These are phyloP conservation scores for Acromyrmex heyeri DNA, from an alignment of 1,140 invertebrate species.

Conservation along the genomic window DNA sequence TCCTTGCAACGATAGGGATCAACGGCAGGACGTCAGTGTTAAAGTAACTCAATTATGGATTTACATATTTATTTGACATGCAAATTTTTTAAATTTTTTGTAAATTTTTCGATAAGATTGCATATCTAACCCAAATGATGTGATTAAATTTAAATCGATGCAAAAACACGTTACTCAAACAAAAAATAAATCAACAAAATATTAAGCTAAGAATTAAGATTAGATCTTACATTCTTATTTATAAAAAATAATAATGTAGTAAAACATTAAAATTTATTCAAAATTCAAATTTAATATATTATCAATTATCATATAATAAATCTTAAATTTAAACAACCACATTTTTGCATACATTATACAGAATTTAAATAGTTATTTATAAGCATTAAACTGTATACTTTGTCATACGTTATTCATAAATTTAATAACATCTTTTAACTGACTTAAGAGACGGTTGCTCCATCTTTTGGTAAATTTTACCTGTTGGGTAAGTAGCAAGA, in stretches of 20 bases:
- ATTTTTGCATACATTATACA: not conserved
- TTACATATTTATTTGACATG: constrained; percentile 86
- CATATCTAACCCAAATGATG: constrained; percentile 81
- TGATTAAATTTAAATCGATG: constrained; percentile 27
- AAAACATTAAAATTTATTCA: not conserved
- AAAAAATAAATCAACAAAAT: not conserved
- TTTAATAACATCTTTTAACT: too few species aligned
- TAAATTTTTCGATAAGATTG: constrained; percentile 88
- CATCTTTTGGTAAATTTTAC: too few species aligned
- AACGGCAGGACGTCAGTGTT: constrained; percentile 87
- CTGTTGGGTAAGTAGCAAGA: too few species aligned
- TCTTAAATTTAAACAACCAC: not conserved
- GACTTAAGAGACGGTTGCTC: not conserved
- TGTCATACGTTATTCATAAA: not conserved
- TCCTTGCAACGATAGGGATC: constrained; percentile 89
- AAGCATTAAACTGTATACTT: not conserved
- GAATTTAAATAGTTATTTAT: not conserved
- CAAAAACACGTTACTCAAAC: not conserved
- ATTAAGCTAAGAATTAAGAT: not conserved
- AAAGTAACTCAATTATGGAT: constrained; percentile 91
- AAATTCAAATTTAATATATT: not conserved
- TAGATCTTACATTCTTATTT: not conserved
- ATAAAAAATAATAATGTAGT: not conserved
- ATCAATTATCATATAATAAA: not conserved
- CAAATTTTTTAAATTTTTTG: too few species aligned